Conservation (phyloP, 2,113 vertebrate genomes). For the Alexandromys fortis region DNA sequence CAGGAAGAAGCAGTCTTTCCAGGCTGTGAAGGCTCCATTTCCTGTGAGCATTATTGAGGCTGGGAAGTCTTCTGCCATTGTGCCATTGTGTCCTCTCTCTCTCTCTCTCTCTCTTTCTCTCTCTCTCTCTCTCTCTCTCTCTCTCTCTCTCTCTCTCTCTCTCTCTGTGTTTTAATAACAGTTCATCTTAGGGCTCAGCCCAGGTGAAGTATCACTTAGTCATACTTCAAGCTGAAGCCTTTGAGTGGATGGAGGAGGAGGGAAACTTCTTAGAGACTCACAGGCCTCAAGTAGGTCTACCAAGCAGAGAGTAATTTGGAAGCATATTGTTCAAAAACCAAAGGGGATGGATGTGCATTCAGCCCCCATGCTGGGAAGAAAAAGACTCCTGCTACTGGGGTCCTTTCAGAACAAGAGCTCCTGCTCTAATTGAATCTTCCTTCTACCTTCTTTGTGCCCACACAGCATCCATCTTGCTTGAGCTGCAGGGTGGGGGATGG, state of each 20-base stretch:
- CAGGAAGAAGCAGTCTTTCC: slow-evolving; percentile 1
- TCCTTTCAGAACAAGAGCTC: slow-evolving; percentile 45
- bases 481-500: background rate
- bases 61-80: background rate
- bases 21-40: slow-evolving; percentile 6
- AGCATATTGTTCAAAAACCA: slow-evolving; percentile 67
- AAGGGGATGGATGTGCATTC: slow-evolving; percentile 53
- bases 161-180: background rate
- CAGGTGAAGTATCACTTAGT: slow-evolving; percentile 18
- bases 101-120: too few species aligned
- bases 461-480: background rate
- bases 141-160: too few species aligned
- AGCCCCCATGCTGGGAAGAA: slow-evolving; percentile 52
- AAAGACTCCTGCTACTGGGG: slow-evolving; percentile 35
- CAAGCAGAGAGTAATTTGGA: slow-evolving; percentile 52
- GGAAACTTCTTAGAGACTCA: background rate
- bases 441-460: slow-evolving; percentile 46
- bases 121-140: too few species aligned
- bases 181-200: background rate
- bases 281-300: slow-evolving; percentile 43
- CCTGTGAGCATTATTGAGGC: background rate
- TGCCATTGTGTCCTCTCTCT: background rate
- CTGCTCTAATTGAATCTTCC: slow-evolving; percentile 63
- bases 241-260: background rate
- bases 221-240: background rate